Evolutionary conservation across 2,113 vertebrate species (phyloP), one percentile per base, ranked within the genome.

Genomic region (Gopherus evgoodei): DNA sequence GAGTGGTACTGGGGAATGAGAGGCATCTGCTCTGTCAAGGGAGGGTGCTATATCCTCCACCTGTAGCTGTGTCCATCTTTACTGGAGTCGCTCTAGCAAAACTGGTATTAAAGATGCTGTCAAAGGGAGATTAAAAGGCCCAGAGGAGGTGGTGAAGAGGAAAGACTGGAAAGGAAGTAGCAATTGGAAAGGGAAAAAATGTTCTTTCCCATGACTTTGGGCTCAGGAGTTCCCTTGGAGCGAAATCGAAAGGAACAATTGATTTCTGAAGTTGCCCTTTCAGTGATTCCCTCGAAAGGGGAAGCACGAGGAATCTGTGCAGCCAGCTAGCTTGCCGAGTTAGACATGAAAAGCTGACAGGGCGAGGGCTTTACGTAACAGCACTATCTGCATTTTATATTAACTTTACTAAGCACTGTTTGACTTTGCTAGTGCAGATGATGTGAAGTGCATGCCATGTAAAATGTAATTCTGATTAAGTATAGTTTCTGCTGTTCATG

Each of bases 381-480:
- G 35, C 11, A 29, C 59, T 91, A 59, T 54, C 96, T 96, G 90
- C 87, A 86, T 95, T 91, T 93, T 62, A 29, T 42, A 56, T 1
- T 75, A 91, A 90, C 94, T 89, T 95, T 90, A 89, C 83, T 87
- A 96, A 97, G 92, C 94, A 83, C 56, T 93, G 62, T 92, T 97
- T 97, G 96, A 95, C 95, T 96, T 94, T 93, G 96, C 88, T 93
- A 94, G 95, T 59, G 91, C 96, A 11, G 59, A 90, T 93, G 88
- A 94, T 90, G 87, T 44, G 83, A 96, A 78, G 88, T 49, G 95
- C 90, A 90, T 0, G 84, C 88, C 93, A 95, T 92, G 87, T 81
- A 90, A 95, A 96, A 94, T 25, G 87, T 94, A 94, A 90, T 96
- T 96, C 93, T 91, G 96, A 96, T 96, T 94, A 94, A 96, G 94